phyloP scores from a whole-genome alignment of 2,888 invertebrate genomes.

The Scaptomyza parva region DNA sequence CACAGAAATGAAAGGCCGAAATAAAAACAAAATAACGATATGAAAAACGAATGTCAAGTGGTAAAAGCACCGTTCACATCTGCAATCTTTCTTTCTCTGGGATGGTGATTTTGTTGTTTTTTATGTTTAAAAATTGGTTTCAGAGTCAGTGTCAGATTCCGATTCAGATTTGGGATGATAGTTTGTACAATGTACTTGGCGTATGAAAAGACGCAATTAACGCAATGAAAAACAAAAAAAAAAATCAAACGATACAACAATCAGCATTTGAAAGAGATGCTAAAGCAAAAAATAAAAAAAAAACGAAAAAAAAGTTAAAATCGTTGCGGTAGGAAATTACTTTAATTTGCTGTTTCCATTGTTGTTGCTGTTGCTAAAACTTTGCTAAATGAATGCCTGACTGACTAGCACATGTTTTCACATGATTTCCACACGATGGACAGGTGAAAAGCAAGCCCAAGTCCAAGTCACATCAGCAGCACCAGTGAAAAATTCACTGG shows the following conservation, averaged over 20 bases:
- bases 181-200: slow-evolving; percentile 61
- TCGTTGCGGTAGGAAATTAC: slow-evolving; percentile 79
- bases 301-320: slow-evolving; percentile 49
- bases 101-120: slow-evolving; percentile 18
- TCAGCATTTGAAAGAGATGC: slow-evolving; percentile 43
- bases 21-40: neutral
- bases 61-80: slow-evolving; percentile 40
- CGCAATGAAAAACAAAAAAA: slow-evolving; percentile 43
- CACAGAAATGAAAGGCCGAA: slow-evolving; percentile 1
- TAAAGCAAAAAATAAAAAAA: slow-evolving; percentile 7
- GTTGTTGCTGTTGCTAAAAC: slow-evolving; percentile 57
- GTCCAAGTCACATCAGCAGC: slow-evolving; percentile 37
- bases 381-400: slow-evolving; percentile 78
- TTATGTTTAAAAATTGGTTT: slow-evolving; percentile 30
- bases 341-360: slow-evolving; percentile 78
- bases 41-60: slow-evolving; percentile 17
- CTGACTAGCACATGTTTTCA: slow-evolving; percentile 76
- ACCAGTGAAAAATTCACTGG: slow-evolving; percentile 70
- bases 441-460: slow-evolving; percentile 76
- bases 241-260: slow-evolving; percentile 25
- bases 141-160: slow-evolving; percentile 20
- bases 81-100: slow-evolving; percentile 28
- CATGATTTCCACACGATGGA: slow-evolving; percentile 80
- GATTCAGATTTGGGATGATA: slow-evolving; percentile 46
- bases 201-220: slow-evolving; percentile 75